phyloP scores from a whole-genome alignment of 1,140 invertebrate genomes.

The Centruroides sculpturatus region DNA sequence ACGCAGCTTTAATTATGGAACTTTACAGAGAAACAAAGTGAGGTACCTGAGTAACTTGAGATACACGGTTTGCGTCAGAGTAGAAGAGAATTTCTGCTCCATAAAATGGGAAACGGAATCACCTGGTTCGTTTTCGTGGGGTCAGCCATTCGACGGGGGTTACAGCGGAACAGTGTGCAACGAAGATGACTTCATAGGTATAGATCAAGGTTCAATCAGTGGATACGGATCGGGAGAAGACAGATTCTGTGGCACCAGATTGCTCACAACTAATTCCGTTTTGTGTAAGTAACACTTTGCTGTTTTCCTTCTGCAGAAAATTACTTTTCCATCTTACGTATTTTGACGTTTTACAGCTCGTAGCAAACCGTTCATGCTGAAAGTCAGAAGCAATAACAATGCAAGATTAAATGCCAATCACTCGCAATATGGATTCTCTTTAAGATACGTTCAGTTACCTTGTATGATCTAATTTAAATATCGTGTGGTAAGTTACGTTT shows the following conservation, averaged over 20 bases:
- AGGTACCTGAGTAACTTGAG: slow-evolving; percentile 77
- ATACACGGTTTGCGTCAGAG: slow-evolving; percentile 68
- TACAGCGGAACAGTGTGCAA: slow-evolving; percentile 21
- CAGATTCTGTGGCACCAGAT: slow-evolving; percentile 19
- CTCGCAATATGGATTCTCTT: slow-evolving; percentile 21
- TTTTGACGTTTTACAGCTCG: slow-evolving; percentile 13
- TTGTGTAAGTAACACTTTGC: slow-evolving; percentile 17
- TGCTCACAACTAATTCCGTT: slow-evolving; percentile 17
- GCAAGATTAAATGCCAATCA: slow-evolving; percentile 18
- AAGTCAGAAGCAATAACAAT: slow-evolving; percentile 20
- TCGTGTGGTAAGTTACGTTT: too few species aligned
- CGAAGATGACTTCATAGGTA: slow-evolving; percentile 22
- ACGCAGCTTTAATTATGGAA: slow-evolving; percentile 49
- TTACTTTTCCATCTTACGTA: too few species aligned
- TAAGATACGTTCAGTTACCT: slow-evolving; percentile 22
- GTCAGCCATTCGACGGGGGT: slow-evolving; percentile 18
- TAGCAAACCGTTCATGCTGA: slow-evolving; percentile 22
- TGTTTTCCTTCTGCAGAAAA: too few species aligned
- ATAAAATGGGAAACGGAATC: slow-evolving; percentile 34
- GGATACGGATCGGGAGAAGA: slow-evolving; percentile 22
- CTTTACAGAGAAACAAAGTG: slow-evolving; percentile 30
- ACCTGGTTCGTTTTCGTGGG: slow-evolving; percentile 19
- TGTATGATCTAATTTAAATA: slow-evolving; percentile 19
- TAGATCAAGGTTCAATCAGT: slow-evolving; percentile 21
- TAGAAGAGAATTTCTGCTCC: slow-evolving; percentile 73